A percentile compares a stretch with the other conserved stretches of the same genome.
Evolutionary conservation across 2,888 invertebrate species (phyloP).

Genomic region (Plusia festucae): DNA sequence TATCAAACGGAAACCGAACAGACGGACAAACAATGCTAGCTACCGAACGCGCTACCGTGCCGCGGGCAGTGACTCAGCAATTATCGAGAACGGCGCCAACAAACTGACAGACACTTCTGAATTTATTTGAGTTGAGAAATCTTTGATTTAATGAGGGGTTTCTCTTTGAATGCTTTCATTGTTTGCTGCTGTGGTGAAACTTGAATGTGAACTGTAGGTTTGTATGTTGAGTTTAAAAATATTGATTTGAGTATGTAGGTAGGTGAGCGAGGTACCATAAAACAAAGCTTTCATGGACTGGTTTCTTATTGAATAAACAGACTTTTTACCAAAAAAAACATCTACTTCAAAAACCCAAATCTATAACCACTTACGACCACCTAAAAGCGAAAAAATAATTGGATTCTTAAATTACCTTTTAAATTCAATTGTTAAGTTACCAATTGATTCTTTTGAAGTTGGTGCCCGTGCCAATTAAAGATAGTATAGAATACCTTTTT

Average conservation of each 20-base stretch:
- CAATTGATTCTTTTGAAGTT: too few species aligned
- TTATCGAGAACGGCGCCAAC: constrained; percentile 50
- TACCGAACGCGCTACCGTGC: constrained; percentile 39
- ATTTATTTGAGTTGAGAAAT: constrained; percentile 28
- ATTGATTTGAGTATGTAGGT: neutral
- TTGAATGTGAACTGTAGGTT: neutral
- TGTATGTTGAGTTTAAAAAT: neutral
- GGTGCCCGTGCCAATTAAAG: too few species aligned
- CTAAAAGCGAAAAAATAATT: too few species aligned
- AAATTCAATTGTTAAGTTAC: too few species aligned
- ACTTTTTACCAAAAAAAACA: too few species aligned
- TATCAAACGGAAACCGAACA: constrained; percentile 44
- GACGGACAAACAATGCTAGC: constrained; percentile 53
- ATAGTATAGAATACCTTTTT: too few species aligned
- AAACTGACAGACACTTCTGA: constrained; percentile 38
- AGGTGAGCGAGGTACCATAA: too few species aligned
- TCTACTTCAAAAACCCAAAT: too few species aligned
- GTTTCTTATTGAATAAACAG: too few species aligned
- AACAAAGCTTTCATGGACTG: too few species aligned
- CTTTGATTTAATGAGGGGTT: constrained; percentile 43
- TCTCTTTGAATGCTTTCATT: constrained; percentile 15
- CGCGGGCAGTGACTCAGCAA: constrained; percentile 57
- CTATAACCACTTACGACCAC: too few species aligned
- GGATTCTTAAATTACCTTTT: too few species aligned
- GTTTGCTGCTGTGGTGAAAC: neutral